Percentiles rank a stretch among this genome's conserved stretches.
Conservation (phyloP, 30 jellyfish, hydroid and myxozoan genomes). For the Mastigias papua region DNA sequence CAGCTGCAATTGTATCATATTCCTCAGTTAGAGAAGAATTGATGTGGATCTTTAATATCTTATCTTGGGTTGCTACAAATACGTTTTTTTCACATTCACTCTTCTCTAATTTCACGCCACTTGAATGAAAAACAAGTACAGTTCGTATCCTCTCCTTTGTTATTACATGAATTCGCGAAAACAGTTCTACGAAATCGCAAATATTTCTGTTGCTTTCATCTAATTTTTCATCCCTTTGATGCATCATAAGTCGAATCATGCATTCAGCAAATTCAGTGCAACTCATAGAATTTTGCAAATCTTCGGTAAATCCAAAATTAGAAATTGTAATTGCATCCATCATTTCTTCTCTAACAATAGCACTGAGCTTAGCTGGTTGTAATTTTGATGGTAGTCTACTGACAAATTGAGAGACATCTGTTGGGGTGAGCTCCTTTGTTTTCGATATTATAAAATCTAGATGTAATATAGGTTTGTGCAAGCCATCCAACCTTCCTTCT, state of each 20-base stretch:
- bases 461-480: slow-evolving; percentile 31
- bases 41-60: background rate
- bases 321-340: slow-evolving; percentile 16
- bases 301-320: slow-evolving; percentile 51
- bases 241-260: slow-evolving; percentile 66
- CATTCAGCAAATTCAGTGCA: slow-evolving; percentile 41
- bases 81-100: slow-evolving; percentile 33
- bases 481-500: slow-evolving; percentile 34
- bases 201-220: background rate
- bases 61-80: slow-evolving; percentile 4
- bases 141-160: slow-evolving; percentile 1
- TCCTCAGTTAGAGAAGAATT: background rate
- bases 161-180: background rate
- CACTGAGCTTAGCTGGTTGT: slow-evolving; percentile 62
- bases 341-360: slow-evolving; percentile 46
- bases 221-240: slow-evolving; percentile 2
- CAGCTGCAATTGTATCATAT: slow-evolving; percentile 1
- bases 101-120: slow-evolving; percentile 3
- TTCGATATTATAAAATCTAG: background rate
- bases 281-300: slow-evolving; percentile 33
- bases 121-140: background rate
- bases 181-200: background rate
- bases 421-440: background rate
- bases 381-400: slow-evolving; percentile 21
- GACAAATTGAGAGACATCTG: slow-evolving; percentile 12